Percentiles rank a stretch among this genome's conserved stretches.
Evolutionary conservation across 2,113 vertebrate species (phyloP).

Genomic region (Zosterops japonicus): DNA sequence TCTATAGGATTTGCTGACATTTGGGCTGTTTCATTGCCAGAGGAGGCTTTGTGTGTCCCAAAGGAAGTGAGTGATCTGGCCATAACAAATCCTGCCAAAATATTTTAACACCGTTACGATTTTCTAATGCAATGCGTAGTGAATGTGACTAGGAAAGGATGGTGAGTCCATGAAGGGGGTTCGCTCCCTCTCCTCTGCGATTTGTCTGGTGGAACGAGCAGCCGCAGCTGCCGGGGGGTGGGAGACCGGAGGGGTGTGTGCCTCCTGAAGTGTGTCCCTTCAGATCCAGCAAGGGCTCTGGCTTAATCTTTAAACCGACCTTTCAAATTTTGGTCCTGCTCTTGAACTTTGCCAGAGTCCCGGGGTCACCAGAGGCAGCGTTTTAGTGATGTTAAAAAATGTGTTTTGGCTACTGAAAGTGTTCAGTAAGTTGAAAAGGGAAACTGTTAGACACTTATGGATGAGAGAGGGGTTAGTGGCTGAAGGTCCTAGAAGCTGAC

Average conservation of each 20-base stretch:
- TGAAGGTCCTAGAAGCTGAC: not conserved
- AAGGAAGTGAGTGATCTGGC: slow-evolving; percentile 70
- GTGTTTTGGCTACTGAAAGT: not conserved
- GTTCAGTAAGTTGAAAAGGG: not conserved
- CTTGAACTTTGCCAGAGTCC: not conserved
- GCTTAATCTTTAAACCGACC: not conserved
- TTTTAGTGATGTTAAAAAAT: not conserved
- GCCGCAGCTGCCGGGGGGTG: not conserved
- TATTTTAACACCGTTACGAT: slow-evolving; percentile 67
- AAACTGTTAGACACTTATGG: fast-evolving
- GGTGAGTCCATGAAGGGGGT: slow-evolving; percentile 47
- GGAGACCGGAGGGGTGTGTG: not conserved
- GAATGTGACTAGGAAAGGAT: slow-evolving; percentile 67
- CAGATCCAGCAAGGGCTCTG: not conserved
- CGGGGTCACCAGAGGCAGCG: fast-evolving
- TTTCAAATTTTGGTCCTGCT: not conserved
- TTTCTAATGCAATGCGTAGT: slow-evolving; percentile 65
- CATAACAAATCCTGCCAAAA: slow-evolving; percentile 68
- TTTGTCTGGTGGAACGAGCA: not conserved
- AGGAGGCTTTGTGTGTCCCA: slow-evolving; percentile 65
- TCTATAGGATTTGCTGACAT: slow-evolving; percentile 31
- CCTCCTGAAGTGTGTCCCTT: not conserved
- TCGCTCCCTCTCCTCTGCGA: slow-evolving; percentile 33
- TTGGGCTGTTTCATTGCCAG: slow-evolving; percentile 37
- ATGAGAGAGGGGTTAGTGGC: not conserved